These are phyloP conservation scores for Molossus molossus DNA, from an alignment of 2,797 vertebrate genomes.

Conservation along the genomic window DNA sequence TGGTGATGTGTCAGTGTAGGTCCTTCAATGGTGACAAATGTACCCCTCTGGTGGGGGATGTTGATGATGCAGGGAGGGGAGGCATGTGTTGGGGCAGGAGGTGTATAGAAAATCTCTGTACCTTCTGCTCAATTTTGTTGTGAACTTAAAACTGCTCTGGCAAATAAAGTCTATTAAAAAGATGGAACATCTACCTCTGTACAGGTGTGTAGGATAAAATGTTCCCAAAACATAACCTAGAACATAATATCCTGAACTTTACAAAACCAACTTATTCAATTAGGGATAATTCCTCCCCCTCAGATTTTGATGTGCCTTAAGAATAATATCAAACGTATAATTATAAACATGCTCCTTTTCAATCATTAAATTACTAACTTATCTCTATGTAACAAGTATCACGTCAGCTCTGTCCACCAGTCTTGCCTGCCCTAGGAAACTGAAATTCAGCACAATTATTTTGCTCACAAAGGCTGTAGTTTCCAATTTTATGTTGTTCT, in stretches of 20 bases:
- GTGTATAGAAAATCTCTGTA: not conserved
- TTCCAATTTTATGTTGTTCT: slow-evolving; percentile 26
- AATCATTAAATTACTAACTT: slow-evolving; percentile 71
- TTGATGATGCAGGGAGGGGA: not conserved
- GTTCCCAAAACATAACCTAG: slow-evolving; percentile 78
- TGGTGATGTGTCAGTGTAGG: not conserved
- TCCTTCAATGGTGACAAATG: not conserved
- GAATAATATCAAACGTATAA: slow-evolving; percentile 57
- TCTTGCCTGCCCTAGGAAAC: slow-evolving; percentile 43
- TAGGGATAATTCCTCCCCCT: slow-evolving; percentile 63
- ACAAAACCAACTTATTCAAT: slow-evolving; percentile 66
- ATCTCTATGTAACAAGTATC: slow-evolving; percentile 61
- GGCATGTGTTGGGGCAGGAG: not conserved
- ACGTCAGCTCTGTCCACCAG: slow-evolving; percentile 2
- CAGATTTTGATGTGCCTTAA: slow-evolving; percentile 62
- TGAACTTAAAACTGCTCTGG: not conserved
- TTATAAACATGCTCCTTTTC: slow-evolving; percentile 68
- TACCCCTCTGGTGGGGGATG: not conserved
- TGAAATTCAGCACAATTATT: slow-evolving; percentile 32
- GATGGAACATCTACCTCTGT: not conserved
- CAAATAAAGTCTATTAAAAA: slow-evolving; percentile 25
- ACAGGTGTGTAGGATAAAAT: slow-evolving; percentile 75
- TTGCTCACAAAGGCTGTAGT: slow-evolving; percentile 6
- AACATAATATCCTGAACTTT: slow-evolving; percentile 72
- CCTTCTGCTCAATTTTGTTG: not conserved